Percentiles rank a stretch among this genome's conserved stretches.
Conservation (phyloP, 2,888 invertebrate genomes). For the Leptinotarsa tumamoca region DNA sequence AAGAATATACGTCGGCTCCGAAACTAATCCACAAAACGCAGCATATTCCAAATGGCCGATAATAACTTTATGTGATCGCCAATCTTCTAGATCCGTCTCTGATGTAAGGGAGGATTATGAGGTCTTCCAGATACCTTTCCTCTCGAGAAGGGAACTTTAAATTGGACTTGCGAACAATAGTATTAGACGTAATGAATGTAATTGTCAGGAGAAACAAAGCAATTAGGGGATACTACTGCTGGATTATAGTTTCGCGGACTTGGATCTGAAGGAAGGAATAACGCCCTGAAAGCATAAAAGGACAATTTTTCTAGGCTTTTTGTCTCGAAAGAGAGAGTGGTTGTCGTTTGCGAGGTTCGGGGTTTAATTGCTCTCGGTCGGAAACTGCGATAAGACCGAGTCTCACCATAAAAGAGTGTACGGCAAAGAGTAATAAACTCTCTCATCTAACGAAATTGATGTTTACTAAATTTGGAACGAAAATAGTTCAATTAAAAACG, state of each 20-base stretch:
- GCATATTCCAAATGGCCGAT: no score
- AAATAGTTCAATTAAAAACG: no score
- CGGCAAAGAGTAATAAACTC: no score
- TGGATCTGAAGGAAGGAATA: neutral
- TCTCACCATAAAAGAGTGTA: no score
- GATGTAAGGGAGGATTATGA: conserved; percentile 31
- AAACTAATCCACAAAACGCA: no score
- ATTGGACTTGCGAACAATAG: conserved; percentile 60
- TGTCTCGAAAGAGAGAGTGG: conserved; percentile 1
- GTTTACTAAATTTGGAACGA: no score
- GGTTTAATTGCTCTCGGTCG: neutral
- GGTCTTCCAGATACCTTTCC: conserved; percentile 50
- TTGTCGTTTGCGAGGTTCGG: neutral
- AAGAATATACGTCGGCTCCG: no score
- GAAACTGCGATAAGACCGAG: neutral
- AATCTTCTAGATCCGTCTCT: no score
- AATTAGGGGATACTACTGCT: conserved; percentile 51
- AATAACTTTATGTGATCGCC: no score
- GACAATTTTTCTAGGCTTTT: conserved; percentile 16
- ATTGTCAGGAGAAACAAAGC: conserved; percentile 58
- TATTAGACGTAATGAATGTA: conserved; percentile 60
- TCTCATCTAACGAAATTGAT: no score
- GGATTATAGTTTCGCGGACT: conserved; percentile 12
- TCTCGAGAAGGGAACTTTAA: conserved; percentile 57
- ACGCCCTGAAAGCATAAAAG: neutral